Evolutionary conservation across 1,140 invertebrate genomes (phyloP).

Genomic region (Ruditapes philippinarum): DNA sequence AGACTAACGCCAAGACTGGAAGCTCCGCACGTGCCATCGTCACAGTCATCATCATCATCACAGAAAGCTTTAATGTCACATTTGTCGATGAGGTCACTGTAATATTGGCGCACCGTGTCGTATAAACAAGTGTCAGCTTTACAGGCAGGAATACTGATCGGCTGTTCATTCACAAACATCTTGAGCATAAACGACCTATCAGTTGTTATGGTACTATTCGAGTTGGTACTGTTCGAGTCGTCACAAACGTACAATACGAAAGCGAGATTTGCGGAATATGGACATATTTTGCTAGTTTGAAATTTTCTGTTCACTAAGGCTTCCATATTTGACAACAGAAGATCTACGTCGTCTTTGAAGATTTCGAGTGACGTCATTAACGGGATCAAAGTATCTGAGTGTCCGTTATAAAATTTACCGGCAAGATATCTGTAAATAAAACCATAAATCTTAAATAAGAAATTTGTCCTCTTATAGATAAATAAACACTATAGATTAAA

Average conservation of each 20-base stretch:
- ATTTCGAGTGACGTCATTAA: not conserved
- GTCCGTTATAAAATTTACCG: not conserved
- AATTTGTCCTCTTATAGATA: no score
- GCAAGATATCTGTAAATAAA: not conserved
- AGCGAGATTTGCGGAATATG: not conserved
- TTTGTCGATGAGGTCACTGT: not conserved
- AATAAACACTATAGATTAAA: no score
- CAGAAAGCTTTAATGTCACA: not conserved
- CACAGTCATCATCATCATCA: not conserved
- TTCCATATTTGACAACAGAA: not conserved
- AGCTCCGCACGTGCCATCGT: not conserved
- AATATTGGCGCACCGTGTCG: not conserved
- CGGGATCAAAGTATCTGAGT: not conserved
- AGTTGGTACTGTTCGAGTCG: no score
- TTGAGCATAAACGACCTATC: not conserved
- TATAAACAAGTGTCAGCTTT: not conserved
- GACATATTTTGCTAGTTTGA: not conserved
- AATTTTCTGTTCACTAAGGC: not conserved
- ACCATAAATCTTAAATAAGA: no score
- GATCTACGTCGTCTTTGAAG: not conserved
- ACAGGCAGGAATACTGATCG: not conserved
- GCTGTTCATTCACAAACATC: not conserved
- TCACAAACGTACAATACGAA: slow-evolving; percentile 1
- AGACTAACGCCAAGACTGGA: not conserved
- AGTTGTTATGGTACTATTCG: no score